Evolutionary conservation across 2,797 vertebrate genomes (phyloP).

Genomic region (Acridotheres tristis): DNA sequence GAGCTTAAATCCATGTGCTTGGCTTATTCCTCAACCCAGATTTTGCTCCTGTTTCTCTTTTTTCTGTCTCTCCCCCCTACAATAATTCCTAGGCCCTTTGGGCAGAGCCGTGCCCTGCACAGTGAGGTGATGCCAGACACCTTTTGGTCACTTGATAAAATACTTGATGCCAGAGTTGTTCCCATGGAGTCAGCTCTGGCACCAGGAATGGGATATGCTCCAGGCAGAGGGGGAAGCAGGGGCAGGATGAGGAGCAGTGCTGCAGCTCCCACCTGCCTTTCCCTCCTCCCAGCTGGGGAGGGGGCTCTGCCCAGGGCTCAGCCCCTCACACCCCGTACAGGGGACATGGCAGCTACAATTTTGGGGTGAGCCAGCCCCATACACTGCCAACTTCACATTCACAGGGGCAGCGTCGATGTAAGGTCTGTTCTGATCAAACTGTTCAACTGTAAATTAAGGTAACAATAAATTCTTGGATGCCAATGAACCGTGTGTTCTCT

Average conservation of each 20-base stretch:
- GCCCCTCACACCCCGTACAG: not conserved
- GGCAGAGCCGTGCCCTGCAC: rapidly evolving
- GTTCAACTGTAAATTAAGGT: not conserved
- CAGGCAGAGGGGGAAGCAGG: not conserved
- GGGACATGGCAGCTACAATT: not conserved
- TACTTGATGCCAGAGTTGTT: not conserved
- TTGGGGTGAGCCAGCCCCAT: not conserved
- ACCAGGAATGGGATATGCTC: not conserved
- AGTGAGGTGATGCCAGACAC: not conserved
- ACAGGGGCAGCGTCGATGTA: rapidly evolving
- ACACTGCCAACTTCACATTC: not conserved
- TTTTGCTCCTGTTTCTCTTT: not conserved
- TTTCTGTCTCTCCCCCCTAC: rapidly evolving
- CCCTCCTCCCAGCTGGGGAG: not conserved
- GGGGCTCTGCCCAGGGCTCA: not conserved
- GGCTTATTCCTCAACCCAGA: rapidly evolving
- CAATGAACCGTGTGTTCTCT: rapidly evolving
- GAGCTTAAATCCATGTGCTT: not conserved
- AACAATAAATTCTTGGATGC: not conserved
- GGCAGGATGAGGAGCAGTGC: not conserved
- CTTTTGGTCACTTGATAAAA: not conserved
- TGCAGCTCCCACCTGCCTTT: not conserved
- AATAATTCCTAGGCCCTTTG: not conserved
- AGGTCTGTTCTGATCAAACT: not conserved
- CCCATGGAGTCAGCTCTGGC: not conserved